These are phyloP conservation scores for Pristionchus entomophagus DNA, from an alignment of 2,888 invertebrate genomes.

Conservation along the genomic window DNA sequence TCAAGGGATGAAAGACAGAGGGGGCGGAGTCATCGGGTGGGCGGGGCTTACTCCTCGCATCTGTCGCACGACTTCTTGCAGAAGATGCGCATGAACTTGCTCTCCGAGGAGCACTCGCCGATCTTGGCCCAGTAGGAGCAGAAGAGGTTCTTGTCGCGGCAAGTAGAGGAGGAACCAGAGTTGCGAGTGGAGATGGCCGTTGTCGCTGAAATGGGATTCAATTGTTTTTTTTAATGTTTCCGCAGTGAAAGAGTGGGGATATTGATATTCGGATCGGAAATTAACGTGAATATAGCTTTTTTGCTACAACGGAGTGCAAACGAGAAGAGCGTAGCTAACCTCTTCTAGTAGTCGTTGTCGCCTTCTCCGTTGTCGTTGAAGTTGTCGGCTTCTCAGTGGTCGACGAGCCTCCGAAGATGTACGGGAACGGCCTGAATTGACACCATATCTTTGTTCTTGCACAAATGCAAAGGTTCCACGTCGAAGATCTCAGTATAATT, in stretches of 20 bases:
- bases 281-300: background rate
- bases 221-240: background rate
- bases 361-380: background rate
- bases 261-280: background rate
- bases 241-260: too few species aligned
- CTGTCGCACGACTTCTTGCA: slow-evolving; percentile 65
- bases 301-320: background rate
- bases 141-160: slow-evolving; percentile 75
- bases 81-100: slow-evolving; percentile 75
- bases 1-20: background rate
- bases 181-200: background rate
- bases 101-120: slow-evolving; percentile 75
- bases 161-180: slow-evolving; percentile 40
- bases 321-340: background rate
- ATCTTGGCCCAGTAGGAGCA: slow-evolving; percentile 76
- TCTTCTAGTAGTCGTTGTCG: background rate
- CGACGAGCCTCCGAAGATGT: slow-evolving; percentile 44
- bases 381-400: slow-evolving; percentile 5
- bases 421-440: slow-evolving; percentile 37
- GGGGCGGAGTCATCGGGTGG: background rate
- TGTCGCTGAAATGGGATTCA: slow-evolving; percentile 10
- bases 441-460: too few species aligned
- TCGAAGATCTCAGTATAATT: too few species aligned
- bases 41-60: slow-evolving; percentile 49
- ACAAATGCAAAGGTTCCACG: too few species aligned